Conservation (phyloP, 23 tunicate genomes). For the Halocynthia roretzi region DNA sequence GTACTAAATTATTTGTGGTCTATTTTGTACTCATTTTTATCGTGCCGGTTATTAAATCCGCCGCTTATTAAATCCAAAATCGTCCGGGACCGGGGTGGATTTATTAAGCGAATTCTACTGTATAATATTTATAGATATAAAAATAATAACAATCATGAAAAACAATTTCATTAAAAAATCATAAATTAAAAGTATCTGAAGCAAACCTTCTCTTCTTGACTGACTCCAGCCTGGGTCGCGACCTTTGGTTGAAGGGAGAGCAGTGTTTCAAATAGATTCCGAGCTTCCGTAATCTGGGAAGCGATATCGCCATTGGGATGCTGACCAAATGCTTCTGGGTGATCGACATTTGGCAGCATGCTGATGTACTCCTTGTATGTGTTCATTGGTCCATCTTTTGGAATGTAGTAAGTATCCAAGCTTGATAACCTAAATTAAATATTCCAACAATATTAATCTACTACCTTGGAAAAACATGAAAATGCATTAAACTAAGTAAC, state of each 20-base stretch:
- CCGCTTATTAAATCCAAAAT: too few species aligned
- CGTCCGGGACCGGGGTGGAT: too few species aligned
- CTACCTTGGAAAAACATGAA: too few species aligned
- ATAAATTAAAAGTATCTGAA: not conserved
- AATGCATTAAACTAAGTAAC: too few species aligned
- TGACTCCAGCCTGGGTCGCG: conserved; percentile 90
- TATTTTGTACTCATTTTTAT: too few species aligned
- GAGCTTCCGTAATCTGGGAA: conserved; percentile 98
- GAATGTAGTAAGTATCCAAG: conserved; percentile 97
- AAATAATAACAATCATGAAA: too few species aligned
- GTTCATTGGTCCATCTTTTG: conserved; percentile 80
- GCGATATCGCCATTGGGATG: conserved; percentile 99
- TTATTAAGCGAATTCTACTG: too few species aligned
- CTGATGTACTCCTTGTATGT: conserved; percentile 97
- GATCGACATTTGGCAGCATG: conserved; percentile 94
- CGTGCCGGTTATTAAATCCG: too few species aligned
- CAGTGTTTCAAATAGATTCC: conserved; percentile 93
- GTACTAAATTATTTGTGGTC: too few species aligned
- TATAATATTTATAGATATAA: too few species aligned
- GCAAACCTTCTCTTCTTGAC: conserved; percentile 96
- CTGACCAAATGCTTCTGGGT: conserved; percentile 99
- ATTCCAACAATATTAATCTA: not conserved
- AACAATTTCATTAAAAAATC: too few species aligned
- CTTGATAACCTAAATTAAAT: conserved; percentile 57
- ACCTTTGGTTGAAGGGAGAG: conserved; percentile 97